Conservation (phyloP, 2,888 invertebrate species). For the Strigamia transsilvanica region DNA sequence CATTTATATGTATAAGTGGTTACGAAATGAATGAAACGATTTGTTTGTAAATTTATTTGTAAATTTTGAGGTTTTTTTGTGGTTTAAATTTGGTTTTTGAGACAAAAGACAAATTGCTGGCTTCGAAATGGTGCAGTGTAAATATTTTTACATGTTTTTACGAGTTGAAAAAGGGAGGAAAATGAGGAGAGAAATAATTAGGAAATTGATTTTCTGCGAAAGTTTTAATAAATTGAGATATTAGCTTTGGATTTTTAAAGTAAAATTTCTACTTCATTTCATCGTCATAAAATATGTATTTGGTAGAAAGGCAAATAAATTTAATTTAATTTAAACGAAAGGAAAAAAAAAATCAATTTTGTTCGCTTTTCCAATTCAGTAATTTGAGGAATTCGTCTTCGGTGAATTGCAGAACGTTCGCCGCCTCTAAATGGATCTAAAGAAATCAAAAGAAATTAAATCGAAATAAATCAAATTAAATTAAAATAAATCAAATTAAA, state of each 20-base stretch:
- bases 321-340: no score
- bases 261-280: background rate
- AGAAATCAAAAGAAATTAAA: constrained; percentile 34
- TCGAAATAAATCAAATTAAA: no score
- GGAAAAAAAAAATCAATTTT: background rate
- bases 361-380: constrained; percentile 63
- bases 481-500: no score
- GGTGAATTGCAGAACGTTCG: constrained; percentile 65
- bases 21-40: background rate
- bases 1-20: constrained; percentile 28
- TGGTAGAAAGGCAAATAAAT: constrained; percentile 10
- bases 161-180: background rate
- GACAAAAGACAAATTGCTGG: background rate
- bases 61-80: background rate
- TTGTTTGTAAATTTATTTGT: background rate
- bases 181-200: no score
- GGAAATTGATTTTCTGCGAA: no score
- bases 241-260: no score
- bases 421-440: constrained; percentile 66
- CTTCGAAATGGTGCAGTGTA: background rate
- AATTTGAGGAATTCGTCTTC: constrained; percentile 66
- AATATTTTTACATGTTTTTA: background rate
- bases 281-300: constrained; percentile 15
- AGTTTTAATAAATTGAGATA: no score
- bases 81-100: background rate